These are phyloP conservation scores for Catharus fuscescens DNA, from an alignment of 2,113 vertebrate species.

Conservation along the genomic window DNA sequence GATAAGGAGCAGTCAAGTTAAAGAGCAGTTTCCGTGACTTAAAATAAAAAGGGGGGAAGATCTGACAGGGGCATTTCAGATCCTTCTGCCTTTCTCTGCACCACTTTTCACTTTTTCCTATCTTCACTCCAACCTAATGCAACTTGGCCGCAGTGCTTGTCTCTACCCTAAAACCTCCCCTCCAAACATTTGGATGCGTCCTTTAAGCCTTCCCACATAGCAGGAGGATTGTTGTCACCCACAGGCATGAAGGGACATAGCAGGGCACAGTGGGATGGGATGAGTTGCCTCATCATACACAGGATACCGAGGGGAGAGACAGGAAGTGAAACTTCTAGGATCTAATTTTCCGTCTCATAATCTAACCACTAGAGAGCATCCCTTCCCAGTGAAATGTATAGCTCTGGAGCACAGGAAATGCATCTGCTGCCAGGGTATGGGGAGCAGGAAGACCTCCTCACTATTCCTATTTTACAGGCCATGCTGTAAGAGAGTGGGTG, in stretches of 20 bases:
- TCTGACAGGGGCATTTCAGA: not conserved
- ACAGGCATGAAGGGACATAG: not conserved
- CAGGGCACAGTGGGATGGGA: not conserved
- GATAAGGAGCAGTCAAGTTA: conserved; percentile 41
- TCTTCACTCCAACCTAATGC: not conserved
- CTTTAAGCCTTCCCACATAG: not conserved
- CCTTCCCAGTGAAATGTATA: conserved; percentile 50
- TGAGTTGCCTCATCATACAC: not conserved
- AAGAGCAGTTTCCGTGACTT: not conserved
- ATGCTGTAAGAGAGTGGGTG: not conserved
- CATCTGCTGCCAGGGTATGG: not conserved
- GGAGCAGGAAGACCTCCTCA: conserved; percentile 31
- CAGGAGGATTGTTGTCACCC: not conserved
- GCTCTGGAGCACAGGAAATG: conserved; percentile 37
- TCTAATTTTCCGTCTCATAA: not conserved
- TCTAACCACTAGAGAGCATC: conserved; percentile 69
- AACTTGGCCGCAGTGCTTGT: not conserved
- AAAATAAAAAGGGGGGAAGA: not conserved
- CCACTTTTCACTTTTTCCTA: not conserved
- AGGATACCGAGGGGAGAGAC: not conserved
- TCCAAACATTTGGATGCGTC: not conserved
- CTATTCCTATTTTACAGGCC: conserved; percentile 30
- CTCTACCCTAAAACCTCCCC: not conserved
- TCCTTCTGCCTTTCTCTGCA: not conserved
- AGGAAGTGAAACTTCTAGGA: not conserved